Conservation (phyloP, 2,113 vertebrate genomes). For the Pteronura brasiliensis region DNA sequence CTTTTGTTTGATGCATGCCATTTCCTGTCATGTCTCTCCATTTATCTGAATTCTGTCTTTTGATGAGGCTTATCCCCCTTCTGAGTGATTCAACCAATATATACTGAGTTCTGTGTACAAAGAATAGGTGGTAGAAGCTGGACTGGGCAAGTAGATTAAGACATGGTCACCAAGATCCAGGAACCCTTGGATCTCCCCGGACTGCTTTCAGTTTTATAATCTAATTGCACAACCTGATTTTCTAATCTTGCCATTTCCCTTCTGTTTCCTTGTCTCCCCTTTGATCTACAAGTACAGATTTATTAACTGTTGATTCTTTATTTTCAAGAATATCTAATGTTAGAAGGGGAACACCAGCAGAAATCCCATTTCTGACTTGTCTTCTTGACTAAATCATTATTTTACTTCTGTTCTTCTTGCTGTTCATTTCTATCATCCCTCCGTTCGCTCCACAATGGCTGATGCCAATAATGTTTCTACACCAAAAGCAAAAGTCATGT, state of each 20-base stretch:
- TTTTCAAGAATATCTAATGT: not conserved
- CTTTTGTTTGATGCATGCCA: not conserved
- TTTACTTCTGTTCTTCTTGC: not conserved
- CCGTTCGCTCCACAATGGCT: not conserved
- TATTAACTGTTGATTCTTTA: not conserved
- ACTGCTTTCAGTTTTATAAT: not conserved
- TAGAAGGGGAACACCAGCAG: not conserved
- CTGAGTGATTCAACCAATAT: not conserved
- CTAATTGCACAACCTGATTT: not conserved
- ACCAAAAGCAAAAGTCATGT: not conserved
- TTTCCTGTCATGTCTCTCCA: not conserved
- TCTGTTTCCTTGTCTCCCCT: not conserved
- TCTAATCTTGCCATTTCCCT: not conserved
- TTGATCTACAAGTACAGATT: not conserved
- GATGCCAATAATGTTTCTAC: not conserved
- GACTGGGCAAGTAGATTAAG: not conserved
- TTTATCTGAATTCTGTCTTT: not conserved
- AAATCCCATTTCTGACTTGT: not conserved
- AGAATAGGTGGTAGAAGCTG: not conserved
- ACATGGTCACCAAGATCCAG: not conserved
- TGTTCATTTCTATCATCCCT: not conserved
- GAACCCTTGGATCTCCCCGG: not conserved
- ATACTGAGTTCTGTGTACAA: not conserved
- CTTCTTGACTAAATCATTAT: not conserved
- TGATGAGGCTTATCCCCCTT: not conserved